Conservation (phyloP, 2,797 vertebrate species). For the Erithacus rubecula region DNA sequence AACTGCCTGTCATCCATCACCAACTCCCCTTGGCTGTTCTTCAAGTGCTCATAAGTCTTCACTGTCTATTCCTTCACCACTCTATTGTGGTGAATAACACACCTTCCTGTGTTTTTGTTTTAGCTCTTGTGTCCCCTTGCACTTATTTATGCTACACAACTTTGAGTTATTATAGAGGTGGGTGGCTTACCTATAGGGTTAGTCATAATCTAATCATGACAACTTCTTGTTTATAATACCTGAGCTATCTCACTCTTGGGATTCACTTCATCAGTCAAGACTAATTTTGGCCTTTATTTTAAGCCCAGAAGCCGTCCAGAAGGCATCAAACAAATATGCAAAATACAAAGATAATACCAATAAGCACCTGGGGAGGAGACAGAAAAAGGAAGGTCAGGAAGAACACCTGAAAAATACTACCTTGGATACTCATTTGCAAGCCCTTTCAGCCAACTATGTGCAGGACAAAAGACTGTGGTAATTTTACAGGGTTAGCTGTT, state of each 20-base stretch:
- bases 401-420: neutral
- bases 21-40: neutral
- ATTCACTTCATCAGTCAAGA: neutral
- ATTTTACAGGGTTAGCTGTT: constrained; percentile 31
- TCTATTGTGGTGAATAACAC: neutral
- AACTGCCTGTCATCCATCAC: constrained; percentile 4
- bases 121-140: neutral
- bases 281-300: neutral
- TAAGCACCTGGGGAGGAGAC: neutral
- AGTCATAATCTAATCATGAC: neutral
- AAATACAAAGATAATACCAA: neutral
- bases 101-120: neutral
- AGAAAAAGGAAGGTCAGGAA: neutral
- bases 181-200: neutral
- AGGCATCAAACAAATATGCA: neutral
- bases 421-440: neutral
- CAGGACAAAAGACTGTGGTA: constrained; percentile 9
- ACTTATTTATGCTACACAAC: neutral
- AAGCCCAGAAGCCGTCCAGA: neutral
- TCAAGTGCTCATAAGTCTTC: neutral
- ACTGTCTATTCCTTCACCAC: neutral
- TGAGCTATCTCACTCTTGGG: neutral
- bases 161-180: neutral
- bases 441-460: neutral
- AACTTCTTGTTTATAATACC: neutral